Evolutionary conservation across 2,113 vertebrate species (phyloP), one percentile per base, ranked within the genome.

Genomic region (Zeus faber): DNA sequence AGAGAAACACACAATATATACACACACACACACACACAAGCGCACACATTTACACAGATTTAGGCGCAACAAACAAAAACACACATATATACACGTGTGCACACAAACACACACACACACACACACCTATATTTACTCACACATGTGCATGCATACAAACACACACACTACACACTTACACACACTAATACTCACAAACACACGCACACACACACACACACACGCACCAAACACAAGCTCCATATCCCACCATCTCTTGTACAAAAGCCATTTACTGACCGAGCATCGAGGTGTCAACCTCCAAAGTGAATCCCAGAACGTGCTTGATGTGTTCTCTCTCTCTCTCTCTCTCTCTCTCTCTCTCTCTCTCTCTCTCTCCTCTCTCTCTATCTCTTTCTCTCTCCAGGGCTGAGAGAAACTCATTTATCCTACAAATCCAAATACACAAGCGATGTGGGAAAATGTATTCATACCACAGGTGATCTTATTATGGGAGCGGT

Each of bases 181-280:
- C 53, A 57, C 56, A 64, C 72, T n/a, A n/a, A 62, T 45, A 50
- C 45, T 27, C 8, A 16, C 16, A 23, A 48, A 18, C 57, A 53
- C 22, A 39, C 54, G 58, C 50, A 35, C 45, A 31, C 35, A 26
- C 31, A 27, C 58, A 50, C 31, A 72, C 53, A 57, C 56, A 64
- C 72, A 58, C n/a, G n/a, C n/a, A 65, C 74, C 76, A 78, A 58
- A 55, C 56, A 59, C 58, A 53, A 47, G 50, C 72, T 27, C 10
- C 52, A 50, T 54, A 69, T 65, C 60, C 69, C 67, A 77, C 71
- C 74, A 70, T 68, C 68, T 65, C 66, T 64, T 57, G 78, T 77
- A 72, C 81, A 89, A 90, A 89, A 89, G 83, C 82, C 86, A 88
- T 91, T 90, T 89, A 89, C 86, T 86, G 85, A 85, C 86, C 82